Base-by-base conservation (phyloP, 2,888 invertebrate genomes). In the Idaea aversata region DNA sequence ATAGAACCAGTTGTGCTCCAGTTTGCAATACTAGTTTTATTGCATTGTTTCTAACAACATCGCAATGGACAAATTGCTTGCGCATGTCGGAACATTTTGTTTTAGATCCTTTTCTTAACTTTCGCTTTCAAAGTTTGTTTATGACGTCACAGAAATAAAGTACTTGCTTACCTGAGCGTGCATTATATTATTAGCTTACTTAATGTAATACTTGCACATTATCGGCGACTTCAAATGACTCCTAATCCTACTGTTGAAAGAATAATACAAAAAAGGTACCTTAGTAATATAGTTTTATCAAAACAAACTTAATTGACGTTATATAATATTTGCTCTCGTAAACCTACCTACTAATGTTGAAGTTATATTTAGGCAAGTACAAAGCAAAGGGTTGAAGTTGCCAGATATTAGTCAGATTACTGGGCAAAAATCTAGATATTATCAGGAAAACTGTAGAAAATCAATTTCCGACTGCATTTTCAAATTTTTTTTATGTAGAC, bases 41-140 rank as follows among this genome's bases (percentile, higher is more conserved):
- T 75, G 74, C 78, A 79, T 89, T 89, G 88, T 90, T 84, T 87
- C 77, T 80, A 77, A 77, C 79, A 81, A 84, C 79, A 86, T 81
- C 84, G 86, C 86, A 86, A 88, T 82, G 81, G 84, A 86, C 83
- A 85, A 86, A 86, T 84, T 79, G 77, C 81, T 88, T 88, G 85
- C 86, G 85, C 82, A 84, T 81, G 85, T 86, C 87, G 88, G 86
- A 70, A 70, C 76, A 75, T 87, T 90, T 89, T 90, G 86, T 85
- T 75, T 75, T 69, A 68, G 76, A 71, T 69, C 75, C 80, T 80
- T 81, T 87, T 85, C 80, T 80, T 79, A 72, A 87, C 87, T 88
- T 86, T 88, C 87, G 80, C 82, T 88, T 87, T 86, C 78, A 81
- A 84, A 79, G 73, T 77, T 75, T 73, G 72, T 76, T 77, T 74